phyloP scores from a whole-genome alignment of 1,140 invertebrate species.

The Drosophila lacertosa region DNA sequence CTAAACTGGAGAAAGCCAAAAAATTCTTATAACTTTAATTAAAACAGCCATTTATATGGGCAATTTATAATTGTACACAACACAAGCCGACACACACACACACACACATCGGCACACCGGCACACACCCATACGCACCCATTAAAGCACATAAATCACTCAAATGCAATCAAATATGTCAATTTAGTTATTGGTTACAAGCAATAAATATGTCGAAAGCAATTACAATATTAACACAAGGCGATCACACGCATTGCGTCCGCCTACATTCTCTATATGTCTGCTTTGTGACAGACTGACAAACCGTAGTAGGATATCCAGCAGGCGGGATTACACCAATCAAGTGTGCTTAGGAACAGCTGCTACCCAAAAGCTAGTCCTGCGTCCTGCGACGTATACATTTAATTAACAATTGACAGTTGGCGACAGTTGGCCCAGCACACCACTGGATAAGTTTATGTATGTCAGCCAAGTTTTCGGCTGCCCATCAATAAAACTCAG shows the following conservation, averaged over 20 bases:
- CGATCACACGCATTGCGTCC: constrained; percentile 33
- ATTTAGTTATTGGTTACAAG: constrained; percentile 68
- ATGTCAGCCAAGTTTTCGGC: constrained; percentile 35
- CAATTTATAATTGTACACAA: constrained; percentile 34
- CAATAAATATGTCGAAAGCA: constrained; percentile 74
- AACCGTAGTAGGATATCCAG: background rate
- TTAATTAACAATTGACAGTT: constrained; percentile 77
- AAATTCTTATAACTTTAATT: no score
- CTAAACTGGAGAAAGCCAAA: background rate
- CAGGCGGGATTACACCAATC: constrained; percentile 53
- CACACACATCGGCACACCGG: no score
- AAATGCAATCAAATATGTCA: constrained; percentile 47
- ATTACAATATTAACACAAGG: constrained; percentile 68
- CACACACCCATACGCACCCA: no score
- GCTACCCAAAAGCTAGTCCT: constrained; percentile 9
- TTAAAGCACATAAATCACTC: constrained; percentile 11
- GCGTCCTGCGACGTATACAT: constrained; percentile 34
- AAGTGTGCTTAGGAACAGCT: constrained; percentile 56
- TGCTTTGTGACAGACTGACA: background rate
- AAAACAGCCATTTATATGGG: background rate
- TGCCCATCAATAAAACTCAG: constrained; percentile 66
- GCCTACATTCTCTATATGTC: background rate
- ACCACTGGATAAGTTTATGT: constrained; percentile 21
- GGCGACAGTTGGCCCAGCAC: constrained; percentile 60
- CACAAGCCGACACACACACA: constrained; percentile 27